Evolutionary conservation across 2,797 vertebrate genomes (phyloP).

Genomic region (Paratrypauchen microcephalus): DNA sequence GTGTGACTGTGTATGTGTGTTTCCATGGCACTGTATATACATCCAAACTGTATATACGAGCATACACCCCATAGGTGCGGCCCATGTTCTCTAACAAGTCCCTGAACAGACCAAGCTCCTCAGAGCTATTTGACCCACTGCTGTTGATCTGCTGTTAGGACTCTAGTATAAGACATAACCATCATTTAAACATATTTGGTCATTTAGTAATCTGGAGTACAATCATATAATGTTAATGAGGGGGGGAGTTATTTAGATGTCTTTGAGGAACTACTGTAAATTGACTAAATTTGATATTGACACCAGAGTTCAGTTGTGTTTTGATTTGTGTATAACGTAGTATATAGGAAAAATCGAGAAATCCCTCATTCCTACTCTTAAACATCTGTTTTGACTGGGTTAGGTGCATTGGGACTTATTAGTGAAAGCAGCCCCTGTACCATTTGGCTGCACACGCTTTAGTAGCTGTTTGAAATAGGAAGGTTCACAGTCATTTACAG

Average conservation of each 20-base stretch:
- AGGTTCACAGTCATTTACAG: constrained; percentile 19
- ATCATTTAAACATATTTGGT: constrained; percentile 17
- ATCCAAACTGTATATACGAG: constrained; percentile 75
- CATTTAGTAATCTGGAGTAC: constrained; percentile 50
- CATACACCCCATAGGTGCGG: constrained; percentile 65
- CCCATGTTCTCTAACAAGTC: constrained; percentile 32
- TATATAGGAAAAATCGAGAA: constrained; percentile 18
- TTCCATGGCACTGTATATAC: constrained; percentile 77
- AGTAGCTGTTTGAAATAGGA: constrained; percentile 10
- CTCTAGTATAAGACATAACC: background rate
- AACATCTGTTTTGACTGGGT: constrained; percentile 48
- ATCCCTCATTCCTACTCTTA: constrained; percentile 23
- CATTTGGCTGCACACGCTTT: constrained; percentile 45
- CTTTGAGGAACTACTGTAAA: background rate
- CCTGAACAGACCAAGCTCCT: constrained; percentile 33
- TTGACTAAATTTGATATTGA: background rate
- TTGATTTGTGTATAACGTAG: background rate
- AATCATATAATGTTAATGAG: constrained; percentile 25
- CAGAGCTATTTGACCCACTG: constrained; percentile 33
- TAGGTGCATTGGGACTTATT: constrained; percentile 53
- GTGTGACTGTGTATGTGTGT: constrained; percentile 48
- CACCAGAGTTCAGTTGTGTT: background rate
- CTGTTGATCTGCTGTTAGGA: constrained; percentile 32
- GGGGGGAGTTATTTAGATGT: background rate
- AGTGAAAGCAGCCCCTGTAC: constrained; percentile 49